These are phyloP conservation scores for Mimumesa dahlbomi DNA, from an alignment of 2,888 invertebrate genomes.

Conservation along the genomic window DNA sequence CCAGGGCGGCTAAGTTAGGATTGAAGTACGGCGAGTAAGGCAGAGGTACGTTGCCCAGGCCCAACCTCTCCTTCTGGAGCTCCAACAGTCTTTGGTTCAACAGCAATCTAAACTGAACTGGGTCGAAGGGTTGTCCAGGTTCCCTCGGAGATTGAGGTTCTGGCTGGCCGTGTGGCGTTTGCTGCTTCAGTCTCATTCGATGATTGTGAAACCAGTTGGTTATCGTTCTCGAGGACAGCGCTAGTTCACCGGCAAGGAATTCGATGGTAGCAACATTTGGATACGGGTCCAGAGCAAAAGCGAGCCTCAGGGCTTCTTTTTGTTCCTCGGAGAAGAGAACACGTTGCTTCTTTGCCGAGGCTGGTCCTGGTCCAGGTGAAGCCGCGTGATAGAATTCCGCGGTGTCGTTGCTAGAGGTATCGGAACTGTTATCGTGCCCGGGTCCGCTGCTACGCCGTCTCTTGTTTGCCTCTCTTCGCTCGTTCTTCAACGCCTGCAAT, in stretches of 20 bases:
- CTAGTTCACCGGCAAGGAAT: conserved; percentile 94
- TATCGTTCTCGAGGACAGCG: conserved; percentile 96
- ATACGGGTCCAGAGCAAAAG: conserved; percentile 98
- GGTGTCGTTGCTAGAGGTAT: conserved; percentile 93
- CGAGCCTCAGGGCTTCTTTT: conserved; percentile 96
- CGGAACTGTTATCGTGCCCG: conserved; percentile 92
- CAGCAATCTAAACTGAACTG: conserved; percentile 93
- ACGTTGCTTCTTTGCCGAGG: conserved; percentile 96
- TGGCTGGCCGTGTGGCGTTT: conserved; percentile 89
- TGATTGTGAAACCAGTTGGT: conserved; percentile 99
- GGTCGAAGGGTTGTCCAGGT: conserved; percentile 92
- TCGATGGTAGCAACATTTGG: conserved; percentile 98
- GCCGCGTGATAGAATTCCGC: conserved; percentile 94
- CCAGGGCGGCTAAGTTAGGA: conserved; percentile 89
- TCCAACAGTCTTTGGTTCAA: conserved; percentile 94
- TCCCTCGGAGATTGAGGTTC: conserved; percentile 89
- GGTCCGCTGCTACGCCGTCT: conserved; percentile 91
- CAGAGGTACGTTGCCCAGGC: conserved; percentile 88
- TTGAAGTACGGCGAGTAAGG: conserved; percentile 90
- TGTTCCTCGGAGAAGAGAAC: conserved; percentile 99
- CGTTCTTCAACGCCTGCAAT: conserved; percentile 94
- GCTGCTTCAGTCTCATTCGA: conserved; percentile 97
- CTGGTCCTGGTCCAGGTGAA: conserved; percentile 88
- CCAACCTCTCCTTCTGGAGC: conserved; percentile 92
- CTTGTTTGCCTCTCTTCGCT: conserved; percentile 94